phyloP scores from a whole-genome alignment of 2,797 vertebrate genomes.

The Scolopax rusticola region DNA sequence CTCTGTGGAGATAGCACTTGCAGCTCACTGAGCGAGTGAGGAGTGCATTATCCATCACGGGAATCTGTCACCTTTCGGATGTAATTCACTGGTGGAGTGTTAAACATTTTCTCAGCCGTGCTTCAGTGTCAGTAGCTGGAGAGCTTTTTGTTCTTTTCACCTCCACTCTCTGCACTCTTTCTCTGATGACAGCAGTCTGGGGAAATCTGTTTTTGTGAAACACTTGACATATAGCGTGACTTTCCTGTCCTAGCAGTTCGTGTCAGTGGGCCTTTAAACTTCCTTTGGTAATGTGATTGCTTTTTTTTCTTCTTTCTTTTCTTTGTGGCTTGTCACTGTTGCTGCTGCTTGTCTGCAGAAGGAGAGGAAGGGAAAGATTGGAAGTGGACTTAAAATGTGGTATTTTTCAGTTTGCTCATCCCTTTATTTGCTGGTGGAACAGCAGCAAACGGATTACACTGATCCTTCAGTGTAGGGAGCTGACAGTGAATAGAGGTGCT shows the following conservation, averaged over 20 bases:
- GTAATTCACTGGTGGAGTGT: not conserved
- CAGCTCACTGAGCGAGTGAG: fast-evolving
- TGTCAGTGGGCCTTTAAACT: not conserved
- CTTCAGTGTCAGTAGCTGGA: not conserved
- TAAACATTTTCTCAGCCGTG: not conserved
- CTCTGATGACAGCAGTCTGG: not conserved
- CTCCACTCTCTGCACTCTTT: not conserved
- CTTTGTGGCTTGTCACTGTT: not conserved
- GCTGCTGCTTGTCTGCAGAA: not conserved
- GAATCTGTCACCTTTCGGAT: not conserved
- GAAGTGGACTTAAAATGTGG: not conserved
- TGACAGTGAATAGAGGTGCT: not conserved
- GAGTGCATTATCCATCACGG: not conserved
- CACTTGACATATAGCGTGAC: not conserved
- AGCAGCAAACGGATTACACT: not conserved
- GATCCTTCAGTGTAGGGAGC: not conserved
- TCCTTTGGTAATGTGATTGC: not conserved
- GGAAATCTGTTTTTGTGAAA: not conserved
- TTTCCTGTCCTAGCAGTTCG: not conserved
- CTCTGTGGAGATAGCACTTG: not conserved
- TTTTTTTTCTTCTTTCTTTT: not conserved
- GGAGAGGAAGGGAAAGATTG: not conserved
- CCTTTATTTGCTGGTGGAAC: constrained; percentile 11
- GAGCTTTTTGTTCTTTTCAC: not conserved
- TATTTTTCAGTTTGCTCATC: not conserved